Evolutionary conservation across 2,113 vertebrate species (phyloP).

Genomic region (Protomyctophum bolini): DNA sequence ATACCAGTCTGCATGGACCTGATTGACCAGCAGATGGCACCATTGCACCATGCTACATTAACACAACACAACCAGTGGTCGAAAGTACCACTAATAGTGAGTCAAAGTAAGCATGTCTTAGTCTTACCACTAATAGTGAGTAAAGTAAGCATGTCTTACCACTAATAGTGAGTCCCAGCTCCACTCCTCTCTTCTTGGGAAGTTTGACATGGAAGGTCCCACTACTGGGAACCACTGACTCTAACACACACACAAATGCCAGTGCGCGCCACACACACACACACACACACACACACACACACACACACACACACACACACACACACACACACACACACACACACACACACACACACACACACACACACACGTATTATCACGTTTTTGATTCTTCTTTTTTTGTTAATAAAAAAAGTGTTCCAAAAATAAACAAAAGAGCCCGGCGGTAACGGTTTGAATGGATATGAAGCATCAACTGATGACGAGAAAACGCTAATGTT

Average conservation of each 20-base stretch:
- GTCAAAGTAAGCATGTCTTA: neutral
- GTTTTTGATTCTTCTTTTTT: too few species aligned
- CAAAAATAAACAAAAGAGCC: too few species aligned
- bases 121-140: conserved; percentile 94
- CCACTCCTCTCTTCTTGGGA: conserved; percentile 94
- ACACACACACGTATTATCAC: neutral
- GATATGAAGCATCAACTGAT: too few species aligned
- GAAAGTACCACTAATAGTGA: too few species aligned
- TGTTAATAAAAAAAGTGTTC: too few species aligned
- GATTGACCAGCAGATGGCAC: conserved; percentile 34
- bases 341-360: neutral
- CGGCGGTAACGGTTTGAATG: too few species aligned
- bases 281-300: neutral
- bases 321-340: neutral
- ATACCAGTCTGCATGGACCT: too few species aligned
- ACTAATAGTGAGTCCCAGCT: conserved; percentile 97
- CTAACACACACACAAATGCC: conserved; percentile 68
- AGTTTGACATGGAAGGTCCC: conserved; percentile 98
- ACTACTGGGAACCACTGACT: conserved; percentile 96
- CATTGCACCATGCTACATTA: neutral
- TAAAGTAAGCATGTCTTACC: conserved; percentile 77
- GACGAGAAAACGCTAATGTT: too few species aligned
- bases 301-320: conserved; percentile 12
- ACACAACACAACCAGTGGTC: neutral
- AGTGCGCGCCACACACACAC: too few species aligned